phyloP scores from a whole-genome alignment of 2,797 vertebrate genomes.

The Periophthalmus magnuspinnatus region DNA sequence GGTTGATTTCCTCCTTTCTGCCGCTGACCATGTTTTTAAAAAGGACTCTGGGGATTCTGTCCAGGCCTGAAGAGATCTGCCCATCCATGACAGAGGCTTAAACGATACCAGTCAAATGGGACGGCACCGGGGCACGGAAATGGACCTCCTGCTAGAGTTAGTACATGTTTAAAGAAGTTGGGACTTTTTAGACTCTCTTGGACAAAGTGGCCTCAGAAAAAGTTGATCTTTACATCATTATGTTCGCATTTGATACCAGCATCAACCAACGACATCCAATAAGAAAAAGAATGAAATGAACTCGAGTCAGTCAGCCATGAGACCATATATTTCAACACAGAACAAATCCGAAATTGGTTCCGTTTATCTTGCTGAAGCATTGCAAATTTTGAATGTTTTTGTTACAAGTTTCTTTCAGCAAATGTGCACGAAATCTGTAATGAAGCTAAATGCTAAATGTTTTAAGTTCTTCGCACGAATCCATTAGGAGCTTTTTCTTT shows the following conservation, averaged over 20 bases:
- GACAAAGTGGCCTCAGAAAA: neutral
- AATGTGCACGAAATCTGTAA: too few relatives aligned
- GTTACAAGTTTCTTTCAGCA: too few relatives aligned
- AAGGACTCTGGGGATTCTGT: slow-evolving; percentile 37
- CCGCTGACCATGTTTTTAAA: slow-evolving; percentile 35
- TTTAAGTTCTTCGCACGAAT: too few relatives aligned
- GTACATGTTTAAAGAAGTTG: neutral
- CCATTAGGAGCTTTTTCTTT: too few relatives aligned
- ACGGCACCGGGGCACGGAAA: slow-evolving; percentile 34
- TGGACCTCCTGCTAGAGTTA: slow-evolving; percentile 1
- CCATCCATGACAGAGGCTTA: slow-evolving; percentile 36
- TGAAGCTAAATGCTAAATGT: too few relatives aligned
- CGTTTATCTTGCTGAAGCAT: too few relatives aligned
- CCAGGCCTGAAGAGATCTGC: slow-evolving; percentile 29
- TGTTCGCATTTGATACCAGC: neutral
- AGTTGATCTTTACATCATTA: neutral
- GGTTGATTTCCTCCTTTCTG: slow-evolving; percentile 43
- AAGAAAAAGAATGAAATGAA: too few relatives aligned
- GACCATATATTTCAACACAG: too few relatives aligned
- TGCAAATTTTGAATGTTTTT: too few relatives aligned
- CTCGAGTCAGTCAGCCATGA: too few relatives aligned
- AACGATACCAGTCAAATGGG: slow-evolving; percentile 35
- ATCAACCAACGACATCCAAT: neutral
- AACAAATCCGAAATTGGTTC: too few relatives aligned
- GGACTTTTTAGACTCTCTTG: slow-evolving; percentile 7